These are phyloP conservation scores for Melieria picta DNA, from an alignment of 2,888 invertebrate species.

Conservation along the genomic window DNA sequence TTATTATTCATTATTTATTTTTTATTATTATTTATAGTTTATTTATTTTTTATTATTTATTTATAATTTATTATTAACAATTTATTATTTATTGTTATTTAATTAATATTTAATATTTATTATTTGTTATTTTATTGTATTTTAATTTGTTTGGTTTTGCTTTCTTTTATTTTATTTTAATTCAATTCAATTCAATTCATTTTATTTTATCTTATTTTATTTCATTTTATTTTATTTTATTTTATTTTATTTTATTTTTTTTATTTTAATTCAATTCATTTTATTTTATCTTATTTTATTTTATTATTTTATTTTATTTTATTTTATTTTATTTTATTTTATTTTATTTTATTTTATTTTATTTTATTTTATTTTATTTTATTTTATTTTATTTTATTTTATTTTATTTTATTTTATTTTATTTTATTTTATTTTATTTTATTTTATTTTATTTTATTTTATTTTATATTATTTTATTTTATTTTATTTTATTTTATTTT, in stretches of 20 bases:
- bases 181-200: too few relatives aligned
- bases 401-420: background rate
- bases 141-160: too few relatives aligned
- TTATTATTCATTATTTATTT: too few relatives aligned
- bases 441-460: background rate
- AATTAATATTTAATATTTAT: too few relatives aligned
- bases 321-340: background rate
- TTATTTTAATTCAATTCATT: background rate
- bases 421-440: background rate
- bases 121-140: too few relatives aligned
- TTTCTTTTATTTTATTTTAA: too few relatives aligned
- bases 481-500: slow-evolving; percentile 29
- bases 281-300: slow-evolving; percentile 3
- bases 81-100: too few relatives aligned
- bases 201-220: too few relatives aligned
- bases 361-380: background rate
- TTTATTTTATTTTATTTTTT: slow-evolving; percentile 1
- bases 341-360: background rate
- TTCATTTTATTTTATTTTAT: background rate
- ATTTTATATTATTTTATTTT: background rate
- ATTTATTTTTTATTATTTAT: too few relatives aligned
- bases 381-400: background rate
- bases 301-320: slow-evolving; percentile 2
- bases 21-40: too few relatives aligned
- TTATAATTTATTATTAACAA: too few relatives aligned